A percentile compares a stretch with the other conserved stretches of the same genome.
Evolutionary conservation across 2,888 invertebrate genomes (phyloP).

Genomic region (Cenopis cana): DNA sequence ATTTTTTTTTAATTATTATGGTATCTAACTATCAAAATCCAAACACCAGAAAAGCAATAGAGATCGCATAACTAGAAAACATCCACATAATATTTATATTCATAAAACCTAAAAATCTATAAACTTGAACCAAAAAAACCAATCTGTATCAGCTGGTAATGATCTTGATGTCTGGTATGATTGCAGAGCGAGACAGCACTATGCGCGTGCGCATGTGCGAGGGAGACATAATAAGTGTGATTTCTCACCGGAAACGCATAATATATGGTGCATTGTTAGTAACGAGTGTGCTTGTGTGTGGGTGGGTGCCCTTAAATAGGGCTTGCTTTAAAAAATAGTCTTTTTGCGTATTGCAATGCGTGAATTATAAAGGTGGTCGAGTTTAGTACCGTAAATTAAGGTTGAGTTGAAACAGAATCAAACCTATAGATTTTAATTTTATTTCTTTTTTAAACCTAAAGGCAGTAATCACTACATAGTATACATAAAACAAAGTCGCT

Average conservation of each 20-base stretch:
- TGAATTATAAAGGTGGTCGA: constrained; percentile 27
- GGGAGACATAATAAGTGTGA: constrained; percentile 57
- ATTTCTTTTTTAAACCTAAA: not conserved
- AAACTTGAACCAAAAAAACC: constrained; percentile 48
- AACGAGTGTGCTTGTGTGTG: constrained; percentile 69
- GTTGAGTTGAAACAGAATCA: not conserved
- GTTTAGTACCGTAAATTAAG: constrained; percentile 2
- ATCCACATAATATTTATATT: constrained; percentile 5
- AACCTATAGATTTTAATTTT: not conserved
- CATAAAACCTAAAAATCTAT: constrained; percentile 36
- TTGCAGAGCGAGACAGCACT: constrained; percentile 62
- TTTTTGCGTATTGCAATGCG: constrained; percentile 38
- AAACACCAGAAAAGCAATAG: too few species aligned
- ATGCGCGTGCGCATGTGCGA: constrained; percentile 47
- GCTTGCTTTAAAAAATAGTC: constrained; percentile 35
- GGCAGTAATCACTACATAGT: too few species aligned
- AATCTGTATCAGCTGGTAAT: constrained; percentile 79
- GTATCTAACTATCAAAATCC: too few species aligned
- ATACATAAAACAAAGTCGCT: too few species aligned
- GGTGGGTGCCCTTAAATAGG: constrained; percentile 45
- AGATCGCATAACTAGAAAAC: not conserved
- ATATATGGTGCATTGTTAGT: constrained; percentile 84
- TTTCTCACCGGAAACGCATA: constrained; percentile 80
- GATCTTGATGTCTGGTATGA: constrained; percentile 76
- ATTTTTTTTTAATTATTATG: too few species aligned